A percentile compares a stretch with the other conserved stretches of the same genome.
phyloP scores from a whole-genome alignment of 2,888 invertebrate species.

The Terebella lapidaria region DNA sequence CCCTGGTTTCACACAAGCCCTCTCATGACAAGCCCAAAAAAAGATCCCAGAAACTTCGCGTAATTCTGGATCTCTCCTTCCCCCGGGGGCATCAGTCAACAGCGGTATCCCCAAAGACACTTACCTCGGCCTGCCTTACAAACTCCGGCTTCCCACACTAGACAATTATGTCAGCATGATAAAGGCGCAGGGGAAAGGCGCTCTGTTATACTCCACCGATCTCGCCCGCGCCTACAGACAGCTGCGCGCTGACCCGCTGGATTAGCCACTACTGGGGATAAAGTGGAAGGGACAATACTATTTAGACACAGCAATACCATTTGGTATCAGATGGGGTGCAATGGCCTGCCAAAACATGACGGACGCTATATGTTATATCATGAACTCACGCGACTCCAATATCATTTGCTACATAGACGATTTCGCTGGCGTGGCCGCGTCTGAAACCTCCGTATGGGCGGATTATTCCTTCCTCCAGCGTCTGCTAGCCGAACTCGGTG shows the following conservation, averaged over 20 bases:
- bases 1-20: neutral
- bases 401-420: neutral
- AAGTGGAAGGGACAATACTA: neutral
- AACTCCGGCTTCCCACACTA: neutral
- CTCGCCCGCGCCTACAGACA: neutral
- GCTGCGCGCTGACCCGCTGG: neutral
- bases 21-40: neutral
- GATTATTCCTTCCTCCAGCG: neutral
- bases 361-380: neutral
- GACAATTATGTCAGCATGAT: neutral
- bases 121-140: neutral
- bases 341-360: neutral
- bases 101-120: constrained; percentile 1
- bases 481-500: neutral
- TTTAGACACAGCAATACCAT: neutral
- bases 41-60: too few relatives aligned
- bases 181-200: neutral
- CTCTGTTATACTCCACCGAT: neutral
- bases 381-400: neutral
- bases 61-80: neutral
- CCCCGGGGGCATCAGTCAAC: neutral
- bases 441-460: neutral
- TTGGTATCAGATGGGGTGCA: neutral
- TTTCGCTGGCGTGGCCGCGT: neutral
- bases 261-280: neutral